phyloP scores from a whole-genome alignment of 1,140 invertebrate species.

The Neodiprion pinetum region DNA sequence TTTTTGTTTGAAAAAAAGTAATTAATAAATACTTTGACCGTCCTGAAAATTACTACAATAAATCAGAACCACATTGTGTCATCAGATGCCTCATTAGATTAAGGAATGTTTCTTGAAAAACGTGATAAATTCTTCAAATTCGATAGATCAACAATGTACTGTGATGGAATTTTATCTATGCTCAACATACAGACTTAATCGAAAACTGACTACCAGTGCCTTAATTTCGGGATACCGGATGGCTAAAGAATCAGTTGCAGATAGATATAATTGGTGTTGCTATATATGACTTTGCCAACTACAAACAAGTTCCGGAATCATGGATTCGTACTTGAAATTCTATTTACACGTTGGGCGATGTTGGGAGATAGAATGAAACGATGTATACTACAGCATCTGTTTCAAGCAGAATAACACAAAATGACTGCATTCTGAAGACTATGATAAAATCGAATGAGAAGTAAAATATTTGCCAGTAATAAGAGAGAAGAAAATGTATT shows the following conservation, averaged over 20 bases:
- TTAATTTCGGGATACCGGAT: background rate
- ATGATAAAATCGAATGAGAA: background rate
- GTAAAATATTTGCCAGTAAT: background rate
- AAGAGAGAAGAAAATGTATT: background rate
- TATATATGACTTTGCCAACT: background rate
- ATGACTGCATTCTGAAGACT: background rate
- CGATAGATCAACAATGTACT: background rate
- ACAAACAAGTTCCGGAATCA: background rate
- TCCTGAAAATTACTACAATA: no score
- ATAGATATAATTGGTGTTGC: background rate
- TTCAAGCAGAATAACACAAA: background rate
- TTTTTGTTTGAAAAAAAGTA: no score
- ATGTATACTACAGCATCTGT: background rate
- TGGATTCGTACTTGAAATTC: background rate
- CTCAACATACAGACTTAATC: background rate
- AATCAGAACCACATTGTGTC: no score
- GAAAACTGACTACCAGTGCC: background rate
- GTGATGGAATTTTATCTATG: background rate
- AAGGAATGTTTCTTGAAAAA: background rate
- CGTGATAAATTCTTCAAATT: background rate
- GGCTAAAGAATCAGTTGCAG: background rate
- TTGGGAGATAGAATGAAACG: background rate
- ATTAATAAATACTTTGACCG: no score
- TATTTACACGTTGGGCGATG: background rate
- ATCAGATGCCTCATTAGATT: no score